A percentile compares a stretch with the other conserved stretches of the same genome.
These are phyloP conservation scores for Phaenicophaeus curvirostris DNA, from an alignment of 2,797 vertebrate species.

Conservation along the genomic window DNA sequence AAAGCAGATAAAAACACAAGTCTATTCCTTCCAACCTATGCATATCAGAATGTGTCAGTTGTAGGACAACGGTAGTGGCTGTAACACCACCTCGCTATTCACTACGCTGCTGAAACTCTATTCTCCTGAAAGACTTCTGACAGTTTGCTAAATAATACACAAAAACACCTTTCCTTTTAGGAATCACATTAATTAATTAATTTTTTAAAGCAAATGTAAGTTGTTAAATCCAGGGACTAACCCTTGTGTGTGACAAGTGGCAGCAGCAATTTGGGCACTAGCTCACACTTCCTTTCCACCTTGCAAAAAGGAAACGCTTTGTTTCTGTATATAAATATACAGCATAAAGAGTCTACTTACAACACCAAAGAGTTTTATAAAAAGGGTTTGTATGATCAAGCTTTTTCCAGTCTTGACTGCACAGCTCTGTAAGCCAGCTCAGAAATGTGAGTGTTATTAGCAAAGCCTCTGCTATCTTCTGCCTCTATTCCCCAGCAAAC, in stretches of 20 bases:
- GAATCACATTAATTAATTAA: too few species aligned
- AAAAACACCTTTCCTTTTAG: neutral
- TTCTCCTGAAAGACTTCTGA: too few species aligned
- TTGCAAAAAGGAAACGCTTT: neutral
- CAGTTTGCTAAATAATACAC: neutral
- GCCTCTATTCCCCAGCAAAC: too few species aligned
- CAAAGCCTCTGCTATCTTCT: neutral
- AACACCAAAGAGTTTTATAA: neutral
- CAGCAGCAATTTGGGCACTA: neutral
- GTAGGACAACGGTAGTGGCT: neutral
- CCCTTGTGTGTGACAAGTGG: neutral
- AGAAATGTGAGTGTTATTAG: neutral
- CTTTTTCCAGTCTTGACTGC: neutral
- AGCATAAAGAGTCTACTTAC: neutral
- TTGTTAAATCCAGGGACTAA: neutral
- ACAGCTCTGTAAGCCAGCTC: neutral
- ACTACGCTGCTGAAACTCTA: too few species aligned
- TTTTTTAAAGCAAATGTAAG: too few species aligned
- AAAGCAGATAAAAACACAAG: neutral
- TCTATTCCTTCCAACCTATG: neutral
- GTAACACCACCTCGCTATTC: too few species aligned
- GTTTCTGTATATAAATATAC: neutral
- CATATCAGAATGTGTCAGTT: too few species aligned
- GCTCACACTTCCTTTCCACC: neutral
- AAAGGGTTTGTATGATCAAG: too few species aligned